Conservation (phyloP, 2,797 vertebrate species). For the Muscicapa striata region DNA sequence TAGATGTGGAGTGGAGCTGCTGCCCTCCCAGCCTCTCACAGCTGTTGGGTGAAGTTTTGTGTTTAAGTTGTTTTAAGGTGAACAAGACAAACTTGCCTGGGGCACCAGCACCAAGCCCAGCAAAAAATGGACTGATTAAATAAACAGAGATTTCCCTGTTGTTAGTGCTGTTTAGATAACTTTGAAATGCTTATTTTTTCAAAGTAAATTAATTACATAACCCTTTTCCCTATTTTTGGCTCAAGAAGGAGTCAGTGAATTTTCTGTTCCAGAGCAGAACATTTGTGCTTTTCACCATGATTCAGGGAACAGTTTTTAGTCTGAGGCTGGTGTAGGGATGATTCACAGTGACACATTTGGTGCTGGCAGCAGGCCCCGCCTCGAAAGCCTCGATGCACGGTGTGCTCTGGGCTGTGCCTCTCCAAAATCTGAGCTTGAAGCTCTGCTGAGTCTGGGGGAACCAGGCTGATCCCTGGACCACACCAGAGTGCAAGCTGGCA, state of each 20-base stretch:
- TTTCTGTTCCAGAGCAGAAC: conserved; percentile 42
- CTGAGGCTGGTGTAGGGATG: neutral
- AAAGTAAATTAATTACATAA: conserved; percentile 30
- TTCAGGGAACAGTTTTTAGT: conserved; percentile 12
- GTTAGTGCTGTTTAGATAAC: conserved; percentile 39
- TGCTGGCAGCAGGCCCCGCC: neutral
- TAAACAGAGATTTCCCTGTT: conserved; percentile 34
- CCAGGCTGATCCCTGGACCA: neutral
- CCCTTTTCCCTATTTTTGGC: neutral
- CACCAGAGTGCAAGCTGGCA: neutral
- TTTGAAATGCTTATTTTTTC: conserved; percentile 41
- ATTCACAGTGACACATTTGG: conserved; percentile 31
- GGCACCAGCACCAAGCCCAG: neutral
- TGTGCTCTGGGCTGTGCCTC: neutral
- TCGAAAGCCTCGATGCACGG: accelerated
- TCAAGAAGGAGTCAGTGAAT: conserved; percentile 9
- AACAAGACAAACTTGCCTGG: neutral
- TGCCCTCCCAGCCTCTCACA: neutral
- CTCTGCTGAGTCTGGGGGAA: neutral
- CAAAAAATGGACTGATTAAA: neutral
- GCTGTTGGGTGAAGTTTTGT: neutral
- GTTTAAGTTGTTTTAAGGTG: neutral
- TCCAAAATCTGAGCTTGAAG: neutral
- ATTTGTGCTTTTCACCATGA: neutral
- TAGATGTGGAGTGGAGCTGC: neutral